Evolutionary conservation across 1,140 invertebrate species (phyloP), one percentile per base, ranked within the genome.

Genomic region (Venustaconcha ellipsiformis): DNA sequence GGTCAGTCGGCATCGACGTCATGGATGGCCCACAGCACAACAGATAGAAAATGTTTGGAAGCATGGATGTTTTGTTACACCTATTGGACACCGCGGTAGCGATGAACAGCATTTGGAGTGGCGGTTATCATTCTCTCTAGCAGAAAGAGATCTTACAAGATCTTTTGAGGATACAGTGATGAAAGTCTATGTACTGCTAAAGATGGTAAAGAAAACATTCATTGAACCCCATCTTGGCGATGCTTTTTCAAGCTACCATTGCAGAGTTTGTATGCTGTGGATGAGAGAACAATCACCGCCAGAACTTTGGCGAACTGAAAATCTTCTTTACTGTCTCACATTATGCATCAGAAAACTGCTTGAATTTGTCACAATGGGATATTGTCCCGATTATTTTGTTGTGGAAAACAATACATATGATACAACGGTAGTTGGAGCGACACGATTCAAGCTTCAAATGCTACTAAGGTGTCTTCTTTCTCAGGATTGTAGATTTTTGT

Each of bases 131-230:
- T 55, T 20, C 14, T 60, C 57, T n/a, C 26, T 71, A 23, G 60
- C 59, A n/a, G 70, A 71, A 63, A 71, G 70, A 55, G 12, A 63
- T 14, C 37, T 71, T 13, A 71, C 63, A 37, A 63, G 62, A 48
- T 26, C 20, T 23, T 63, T 71, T 12, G 63, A 71, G 62, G 62
- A 48, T n/a, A 71, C 60, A n/a, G 59, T 63, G 55, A 14, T 71
- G 18, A 62, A 58, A 55, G 62, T 23, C 56, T 63, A 60, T 17
- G 37, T 71, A 23, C 18, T 63, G 20, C 59, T 71, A n/a, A 71
- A 71, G 26, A 60, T 71, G 60, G 17, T 71, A 17, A 71, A 62
- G 48, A 71, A 62, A 56, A 26, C 20, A 18, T 71, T 63, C 26
- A 48, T 71, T 63, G 56, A 58, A 14, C 58, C 58, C 18, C 13